A percentile compares a stretch with the other conserved stretches of the same genome.
phyloP scores from a whole-genome alignment of 2,888 invertebrate genomes.

The Rhogogaster chlorosoma region DNA sequence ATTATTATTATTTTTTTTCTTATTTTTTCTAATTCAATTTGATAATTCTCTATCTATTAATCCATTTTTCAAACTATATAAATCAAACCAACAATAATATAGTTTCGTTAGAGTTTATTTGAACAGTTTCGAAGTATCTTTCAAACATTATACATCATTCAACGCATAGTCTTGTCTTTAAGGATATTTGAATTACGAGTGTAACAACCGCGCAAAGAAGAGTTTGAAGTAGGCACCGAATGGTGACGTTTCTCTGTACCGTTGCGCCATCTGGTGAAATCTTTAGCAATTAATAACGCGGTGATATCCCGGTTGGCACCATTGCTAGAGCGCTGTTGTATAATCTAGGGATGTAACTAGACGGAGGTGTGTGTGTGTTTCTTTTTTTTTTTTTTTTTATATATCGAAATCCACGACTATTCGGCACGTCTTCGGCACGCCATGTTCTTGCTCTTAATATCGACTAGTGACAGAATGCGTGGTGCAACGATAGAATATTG shows the following conservation, averaged over 20 bases:
- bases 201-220: neutral
- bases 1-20: too few species aligned
- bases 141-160: neutral
- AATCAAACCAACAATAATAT: neutral
- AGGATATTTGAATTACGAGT: neutral
- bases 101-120: neutral
- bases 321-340: neutral
- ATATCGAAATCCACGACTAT: conserved; percentile 61
- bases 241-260: neutral
- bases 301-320: neutral
- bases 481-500: conserved; percentile 58
- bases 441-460: conserved; percentile 64
- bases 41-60: neutral
- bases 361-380: conserved; percentile 73
- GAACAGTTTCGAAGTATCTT: neutral
- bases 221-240: neutral
- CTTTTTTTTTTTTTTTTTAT: neutral
- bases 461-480: conserved; percentile 69
- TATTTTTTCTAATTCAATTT: too few species aligned
- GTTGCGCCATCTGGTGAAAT: neutral
- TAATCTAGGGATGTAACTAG: conserved; percentile 76
- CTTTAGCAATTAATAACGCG: neutral
- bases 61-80: neutral
- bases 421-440: conserved; percentile 59
- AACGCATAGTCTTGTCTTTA: neutral